Evolutionary conservation across 2,113 vertebrate species (phyloP), one percentile per base, ranked within the genome.

Genomic region (Leiothrix lutea): DNA sequence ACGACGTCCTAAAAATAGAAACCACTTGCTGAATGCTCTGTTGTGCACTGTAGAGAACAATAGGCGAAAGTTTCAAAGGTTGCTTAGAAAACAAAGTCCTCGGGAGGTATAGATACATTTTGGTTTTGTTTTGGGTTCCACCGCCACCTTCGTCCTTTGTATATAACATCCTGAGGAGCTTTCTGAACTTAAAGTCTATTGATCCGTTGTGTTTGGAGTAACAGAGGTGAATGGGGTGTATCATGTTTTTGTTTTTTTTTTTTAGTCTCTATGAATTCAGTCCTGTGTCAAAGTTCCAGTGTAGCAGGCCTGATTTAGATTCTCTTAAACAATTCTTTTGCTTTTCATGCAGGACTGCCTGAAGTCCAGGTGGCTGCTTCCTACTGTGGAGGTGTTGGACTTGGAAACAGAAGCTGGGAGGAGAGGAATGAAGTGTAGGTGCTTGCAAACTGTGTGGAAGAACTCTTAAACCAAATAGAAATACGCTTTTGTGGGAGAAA

Each of bases 1-100:
- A 81, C 80, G 83, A 58, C n/a, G 13, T 69, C 31, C 93, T 97
- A 96, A 97, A 96, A 96, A 94, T 93, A 97, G 86, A 91, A 89
- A 36, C 74, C 20, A 25, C 65, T 94, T 94, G 82, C 61, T 56
- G 73, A 90, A 78, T 48, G 48, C 51, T 92, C n/a, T 1, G 2
- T 69, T 86, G 69, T 93, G 44, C 22, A 3, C 31, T 66, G 61
- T 36, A 33, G 70, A 91, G 82, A 94, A 94, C 93, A 96, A 94
- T 93, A 74, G 69, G 65, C 65, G 61, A 50, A 23, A 81, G 79
- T 95, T 88, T 89, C 74, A 79, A 64, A 79, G 33, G 40, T 45
- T 79, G 38, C 80, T 84, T 69, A 40, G 40, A 95, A 94, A 89
- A 91, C 36, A 22, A 70, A 56, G 57, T 74, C 24, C 45, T n/a